Base-by-base conservation (phyloP, 2,888 invertebrate genomes). In the Atherix ibis region DNA sequence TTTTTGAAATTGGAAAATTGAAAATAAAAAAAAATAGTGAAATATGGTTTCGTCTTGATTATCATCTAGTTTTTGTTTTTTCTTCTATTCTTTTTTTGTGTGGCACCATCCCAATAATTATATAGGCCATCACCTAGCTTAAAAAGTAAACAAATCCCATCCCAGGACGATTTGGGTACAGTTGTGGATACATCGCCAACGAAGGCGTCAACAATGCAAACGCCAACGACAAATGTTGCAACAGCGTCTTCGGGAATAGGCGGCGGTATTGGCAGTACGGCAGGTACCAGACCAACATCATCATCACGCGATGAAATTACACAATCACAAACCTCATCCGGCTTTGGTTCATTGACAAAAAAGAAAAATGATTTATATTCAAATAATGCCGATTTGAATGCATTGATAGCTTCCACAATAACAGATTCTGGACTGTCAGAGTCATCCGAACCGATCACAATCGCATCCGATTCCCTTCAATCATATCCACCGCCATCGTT, bases 321-420 rank as follows among this genome's bases (percentile, higher is more conserved):
- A 36, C 69, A 71, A 48, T 71, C 71, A 28, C 78, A 79, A 54
- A 78, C 81, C 46, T 81, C 82, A 62, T 83, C 84, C 43, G 85
- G 84, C 48, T 84, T 85, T 64, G 82, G 84, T 45, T 83, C 82
- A 55, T 71, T 87, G 56, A 79, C 85, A 48, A 82, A 82, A 63
- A 71, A 71, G 55, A 68, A 67, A 46, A 41, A 43, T 15, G 43
- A 36, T 22, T 40, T 26, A 26, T 41, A 15, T 36, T 35, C 37
- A 45, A 42, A 38, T 37, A 56, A 56, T 40, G 42, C 53, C 31
- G 57, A 56, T 40, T 43, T 46, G 16, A 43, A 44, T 38, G 40
- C 44, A 32, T 45, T 59, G 38, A 52, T 58, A 40, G 51, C 56
- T 38, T 51, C 60, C 35, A 54, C 57, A 47, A 54, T 62, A 32